Evolutionary conservation across 2,113 vertebrate species (phyloP).

Genomic region (Montifringilla adamsi): DNA sequence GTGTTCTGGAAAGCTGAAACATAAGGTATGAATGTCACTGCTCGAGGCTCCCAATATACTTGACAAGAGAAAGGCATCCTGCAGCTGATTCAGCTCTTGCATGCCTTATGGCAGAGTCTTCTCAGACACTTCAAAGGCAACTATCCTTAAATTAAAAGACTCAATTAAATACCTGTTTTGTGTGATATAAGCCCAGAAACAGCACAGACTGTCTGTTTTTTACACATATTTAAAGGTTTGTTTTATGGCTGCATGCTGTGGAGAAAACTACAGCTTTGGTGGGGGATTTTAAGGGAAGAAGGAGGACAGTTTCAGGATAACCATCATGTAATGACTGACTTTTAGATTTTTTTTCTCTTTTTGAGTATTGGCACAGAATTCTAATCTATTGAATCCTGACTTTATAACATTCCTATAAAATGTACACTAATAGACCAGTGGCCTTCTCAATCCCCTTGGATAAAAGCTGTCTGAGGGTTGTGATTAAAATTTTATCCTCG

Average conservation of each 20-base stretch:
- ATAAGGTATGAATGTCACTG: not conserved
- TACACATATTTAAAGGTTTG: not conserved
- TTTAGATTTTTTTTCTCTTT: not conserved
- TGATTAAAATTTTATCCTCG: not conserved
- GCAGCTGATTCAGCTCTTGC: not conserved
- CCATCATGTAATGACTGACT: not conserved
- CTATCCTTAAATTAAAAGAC: not conserved
- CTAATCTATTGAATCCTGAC: not conserved
- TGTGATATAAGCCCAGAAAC: not conserved
- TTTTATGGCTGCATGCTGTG: not conserved
- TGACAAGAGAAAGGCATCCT: not conserved
- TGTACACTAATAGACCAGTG: not conserved
- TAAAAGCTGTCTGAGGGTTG: not conserved
- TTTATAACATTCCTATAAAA: not conserved
- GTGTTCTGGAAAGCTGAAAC: conserved; percentile 25
- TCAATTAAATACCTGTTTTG: not conserved
- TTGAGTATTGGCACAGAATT: not conserved
- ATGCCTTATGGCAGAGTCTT: not conserved
- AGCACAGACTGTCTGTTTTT: not conserved
- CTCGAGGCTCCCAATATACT: not conserved
- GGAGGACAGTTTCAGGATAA: not conserved
- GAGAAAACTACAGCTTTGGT: not conserved
- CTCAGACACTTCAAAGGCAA: not conserved
- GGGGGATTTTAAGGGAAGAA: not conserved
- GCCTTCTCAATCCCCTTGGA: not conserved